phyloP scores from a whole-genome alignment of 2,888 invertebrate genomes.

The Ennomos erosarius region DNA sequence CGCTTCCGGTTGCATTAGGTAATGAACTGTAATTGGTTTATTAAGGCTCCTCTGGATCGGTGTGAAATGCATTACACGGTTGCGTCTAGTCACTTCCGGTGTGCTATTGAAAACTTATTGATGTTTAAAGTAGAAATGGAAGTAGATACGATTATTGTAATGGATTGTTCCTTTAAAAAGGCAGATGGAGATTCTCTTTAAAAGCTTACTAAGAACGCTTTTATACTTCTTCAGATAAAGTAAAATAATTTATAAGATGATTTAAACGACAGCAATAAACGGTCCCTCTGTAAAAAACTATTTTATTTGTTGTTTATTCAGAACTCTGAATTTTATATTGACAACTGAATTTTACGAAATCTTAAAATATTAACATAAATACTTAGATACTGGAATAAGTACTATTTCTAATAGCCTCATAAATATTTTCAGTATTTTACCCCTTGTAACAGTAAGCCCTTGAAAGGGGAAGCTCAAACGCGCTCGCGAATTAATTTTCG shows the following conservation, averaged over 20 bases:
- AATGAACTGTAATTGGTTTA: constrained; percentile 82
- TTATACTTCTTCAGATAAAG: too few relatives aligned
- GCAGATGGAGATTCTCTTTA: too few relatives aligned
- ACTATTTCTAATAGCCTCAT: too few relatives aligned
- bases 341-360: too few relatives aligned
- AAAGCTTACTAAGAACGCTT: too few relatives aligned
- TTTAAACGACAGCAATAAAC: too few relatives aligned
- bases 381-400: not conserved
- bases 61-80: constrained; percentile 72
- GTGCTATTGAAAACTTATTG: constrained; percentile 34
- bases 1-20: constrained; percentile 80
- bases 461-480: constrained; percentile 46
- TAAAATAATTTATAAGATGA: too few relatives aligned
- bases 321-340: too few relatives aligned
- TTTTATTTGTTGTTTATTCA: too few relatives aligned
- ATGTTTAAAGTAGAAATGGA: constrained; percentile 24
- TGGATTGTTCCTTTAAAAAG: constrained; percentile 10
- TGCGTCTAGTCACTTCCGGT: constrained; percentile 58
- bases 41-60: constrained; percentile 66
- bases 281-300: too few relatives aligned
- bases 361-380: too few relatives aligned
- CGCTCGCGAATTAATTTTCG: constrained; percentile 78
- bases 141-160: constrained; percentile 30
- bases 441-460: constrained; percentile 27
- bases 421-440: constrained; percentile 4